phyloP scores from a whole-genome alignment of 35 echinoderm and acorn worm genomes.

The Acanthaster planci region DNA sequence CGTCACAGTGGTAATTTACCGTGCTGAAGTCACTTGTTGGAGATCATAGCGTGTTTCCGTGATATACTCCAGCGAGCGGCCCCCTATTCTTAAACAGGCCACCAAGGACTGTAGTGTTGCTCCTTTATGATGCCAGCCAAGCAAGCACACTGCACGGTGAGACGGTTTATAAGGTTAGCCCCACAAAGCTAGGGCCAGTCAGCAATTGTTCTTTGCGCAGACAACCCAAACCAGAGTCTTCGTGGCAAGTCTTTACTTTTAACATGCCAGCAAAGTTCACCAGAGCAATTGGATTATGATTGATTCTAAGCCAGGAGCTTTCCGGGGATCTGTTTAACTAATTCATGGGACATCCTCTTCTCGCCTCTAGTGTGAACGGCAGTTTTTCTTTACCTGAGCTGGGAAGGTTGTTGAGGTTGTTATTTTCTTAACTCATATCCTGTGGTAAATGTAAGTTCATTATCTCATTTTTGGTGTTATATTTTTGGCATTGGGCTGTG shows the following conservation, averaged over 20 bases:
- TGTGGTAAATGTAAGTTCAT: conserved; percentile 34
- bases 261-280: background rate
- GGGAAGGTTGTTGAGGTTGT: conserved; percentile 25
- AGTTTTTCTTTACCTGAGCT: conserved; percentile 2
- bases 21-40: conserved; percentile 28
- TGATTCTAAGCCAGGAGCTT: conserved; percentile 28
- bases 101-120: background rate
- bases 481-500: too few relatives aligned
- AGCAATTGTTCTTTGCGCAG: background rate
- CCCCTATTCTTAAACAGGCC: background rate
- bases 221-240: background rate
- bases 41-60: conserved; percentile 30
- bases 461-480: background rate
- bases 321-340: conserved; percentile 26
- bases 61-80: background rate
- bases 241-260: background rate
- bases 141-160: background rate
- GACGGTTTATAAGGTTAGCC: background rate
- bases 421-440: conserved; percentile 52
- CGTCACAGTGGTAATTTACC: conserved; percentile 19
- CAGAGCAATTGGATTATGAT: conserved; percentile 33
- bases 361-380: conserved; percentile 13
- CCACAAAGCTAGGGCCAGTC: background rate
- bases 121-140: background rate
- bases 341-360: conserved; percentile 7